Evolutionary conservation across 2,113 vertebrate genomes (phyloP).

Genomic region (Prinia subflava): DNA sequence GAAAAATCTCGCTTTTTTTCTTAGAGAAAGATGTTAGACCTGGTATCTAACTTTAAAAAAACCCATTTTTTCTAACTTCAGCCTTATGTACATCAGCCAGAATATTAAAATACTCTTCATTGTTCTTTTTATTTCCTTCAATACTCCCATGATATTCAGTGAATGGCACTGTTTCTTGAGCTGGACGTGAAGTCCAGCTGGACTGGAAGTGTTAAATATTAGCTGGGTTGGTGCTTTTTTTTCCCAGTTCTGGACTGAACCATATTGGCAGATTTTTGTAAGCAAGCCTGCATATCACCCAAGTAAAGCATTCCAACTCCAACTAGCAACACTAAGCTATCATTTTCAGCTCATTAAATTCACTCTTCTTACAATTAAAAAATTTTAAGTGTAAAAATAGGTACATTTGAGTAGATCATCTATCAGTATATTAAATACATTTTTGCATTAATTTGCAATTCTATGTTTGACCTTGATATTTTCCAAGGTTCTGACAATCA

Average conservation of each 20-base stretch:
- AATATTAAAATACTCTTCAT: background rate
- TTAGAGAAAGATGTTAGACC: background rate
- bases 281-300: background rate
- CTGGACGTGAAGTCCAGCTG: background rate
- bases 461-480: slow-evolving; percentile 49
- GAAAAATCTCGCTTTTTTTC: background rate
- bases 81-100: background rate
- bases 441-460: slow-evolving; percentile 56
- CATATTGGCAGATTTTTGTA: background rate
- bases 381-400: slow-evolving; percentile 25
- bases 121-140: background rate
- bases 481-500: slow-evolving; percentile 51
- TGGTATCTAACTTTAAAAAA: background rate
- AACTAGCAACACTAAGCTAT: background rate
- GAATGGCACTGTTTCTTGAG: background rate
- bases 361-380: slow-evolving; percentile 32
- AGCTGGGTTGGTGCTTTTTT: background rate
- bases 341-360: slow-evolving; percentile 20
- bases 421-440: slow-evolving; percentile 20
- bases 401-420: background rate
- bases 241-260: background rate
- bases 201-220: background rate
- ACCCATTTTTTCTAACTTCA: background rate
- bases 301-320: background rate
- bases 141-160: background rate